phyloP scores from a whole-genome alignment of 2,113 vertebrate species.

The Prinia subflava region DNA sequence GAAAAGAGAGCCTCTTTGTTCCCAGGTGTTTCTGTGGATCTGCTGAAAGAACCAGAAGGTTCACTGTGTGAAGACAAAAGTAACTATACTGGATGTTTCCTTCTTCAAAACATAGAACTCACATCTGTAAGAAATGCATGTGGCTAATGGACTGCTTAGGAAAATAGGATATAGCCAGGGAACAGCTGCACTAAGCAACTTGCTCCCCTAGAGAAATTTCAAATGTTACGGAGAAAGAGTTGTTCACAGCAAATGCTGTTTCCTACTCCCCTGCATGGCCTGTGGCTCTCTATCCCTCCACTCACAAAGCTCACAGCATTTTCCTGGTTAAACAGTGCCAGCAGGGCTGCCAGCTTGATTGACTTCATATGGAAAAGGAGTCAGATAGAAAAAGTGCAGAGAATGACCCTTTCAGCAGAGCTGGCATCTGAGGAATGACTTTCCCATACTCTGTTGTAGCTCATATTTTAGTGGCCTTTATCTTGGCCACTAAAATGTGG shows the following conservation, averaged over 20 bases:
- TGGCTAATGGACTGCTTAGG: slow-evolving; percentile 49
- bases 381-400: background rate
- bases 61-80: background rate
- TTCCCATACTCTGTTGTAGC: background rate
- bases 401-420: background rate
- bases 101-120: background rate
- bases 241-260: background rate
- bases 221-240: background rate
- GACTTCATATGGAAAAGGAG: background rate
- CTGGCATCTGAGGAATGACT: background rate
- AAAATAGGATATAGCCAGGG: slow-evolving; percentile 15
- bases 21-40: background rate
- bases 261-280: background rate
- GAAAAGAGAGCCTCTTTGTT: slow-evolving; percentile 25
- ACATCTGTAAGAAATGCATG: slow-evolving; percentile 47
- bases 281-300: background rate
- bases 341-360: background rate
- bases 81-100: background rate
- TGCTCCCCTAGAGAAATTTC: slow-evolving; percentile 50
- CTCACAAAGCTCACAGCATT: background rate
- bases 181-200: slow-evolving; percentile 44
- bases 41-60: slow-evolving; percentile 8
- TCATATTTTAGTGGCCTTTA: background rate
- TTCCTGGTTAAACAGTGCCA: background rate
- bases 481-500: background rate